Percentiles rank a stretch among this genome's conserved stretches.
Evolutionary conservation across 2,888 invertebrate genomes (phyloP).

Genomic region (Troides aeacus): DNA sequence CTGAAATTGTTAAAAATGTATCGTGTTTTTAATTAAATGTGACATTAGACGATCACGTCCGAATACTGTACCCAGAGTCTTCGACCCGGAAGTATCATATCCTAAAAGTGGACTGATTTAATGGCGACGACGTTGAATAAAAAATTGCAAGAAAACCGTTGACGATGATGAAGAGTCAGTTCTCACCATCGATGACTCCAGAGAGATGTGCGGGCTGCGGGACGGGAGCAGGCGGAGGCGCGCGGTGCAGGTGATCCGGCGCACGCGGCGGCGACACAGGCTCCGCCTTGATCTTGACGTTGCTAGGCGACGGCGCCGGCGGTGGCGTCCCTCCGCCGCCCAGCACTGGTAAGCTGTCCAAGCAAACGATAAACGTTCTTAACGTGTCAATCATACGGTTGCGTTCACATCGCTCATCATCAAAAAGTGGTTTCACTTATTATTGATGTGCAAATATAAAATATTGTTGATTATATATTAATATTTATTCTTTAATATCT

Average conservation of each 20-base stretch:
- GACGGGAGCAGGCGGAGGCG: slow-evolving; percentile 61
- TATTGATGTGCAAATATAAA: not conserved
- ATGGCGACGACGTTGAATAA: not conserved
- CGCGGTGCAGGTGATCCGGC: slow-evolving; percentile 81
- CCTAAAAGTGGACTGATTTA: too few relatives aligned
- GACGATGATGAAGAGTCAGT: not conserved
- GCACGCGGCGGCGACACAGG: slow-evolving; percentile 96
- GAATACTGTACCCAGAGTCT: too few relatives aligned
- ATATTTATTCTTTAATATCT: not conserved
- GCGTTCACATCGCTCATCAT: not conserved
- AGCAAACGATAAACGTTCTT: slow-evolving; percentile 37
- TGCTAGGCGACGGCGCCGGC: slow-evolving; percentile 88
- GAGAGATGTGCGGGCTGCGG: slow-evolving; percentile 73
- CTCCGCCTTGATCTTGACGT: slow-evolving; percentile 96
- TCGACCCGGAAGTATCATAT: too few relatives aligned
- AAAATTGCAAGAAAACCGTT: not conserved
- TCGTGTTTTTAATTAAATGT: too few relatives aligned
- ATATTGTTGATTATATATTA: not conserved
- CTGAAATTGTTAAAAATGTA: too few relatives aligned
- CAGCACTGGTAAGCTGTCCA: slow-evolving; percentile 87
- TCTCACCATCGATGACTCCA: slow-evolving; percentile 68
- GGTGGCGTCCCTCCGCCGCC: slow-evolving; percentile 84
- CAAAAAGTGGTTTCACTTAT: not conserved
- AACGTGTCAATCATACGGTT: not conserved
- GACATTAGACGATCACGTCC: too few relatives aligned